phyloP scores from a whole-genome alignment of 2,113 vertebrate genomes.

The Pterophyllum scalare region DNA sequence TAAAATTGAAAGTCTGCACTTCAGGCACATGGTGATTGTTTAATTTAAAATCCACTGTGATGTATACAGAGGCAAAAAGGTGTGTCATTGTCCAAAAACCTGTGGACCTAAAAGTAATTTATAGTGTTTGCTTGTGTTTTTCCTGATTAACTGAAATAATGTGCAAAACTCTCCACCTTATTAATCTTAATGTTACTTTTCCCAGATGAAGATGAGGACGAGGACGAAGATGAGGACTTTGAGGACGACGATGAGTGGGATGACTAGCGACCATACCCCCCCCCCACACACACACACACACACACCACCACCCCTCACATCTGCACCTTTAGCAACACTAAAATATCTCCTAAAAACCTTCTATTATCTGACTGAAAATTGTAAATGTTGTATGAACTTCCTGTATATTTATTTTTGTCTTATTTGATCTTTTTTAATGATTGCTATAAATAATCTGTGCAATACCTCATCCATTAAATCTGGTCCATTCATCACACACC shows the following conservation, averaged over 20 bases:
- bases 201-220: constrained; percentile 96
- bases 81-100: no score
- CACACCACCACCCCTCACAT: constrained; percentile 33
- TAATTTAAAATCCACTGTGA: no score
- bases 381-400: constrained; percentile 94
- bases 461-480: constrained; percentile 99
- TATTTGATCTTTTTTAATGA: constrained; percentile 80
- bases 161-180: not conserved
- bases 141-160: not conserved
- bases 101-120: no score
- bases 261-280: constrained; percentile 82
- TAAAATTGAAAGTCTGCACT: no score
- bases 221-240: constrained; percentile 97
- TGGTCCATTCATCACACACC: constrained; percentile 85
- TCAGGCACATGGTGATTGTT: no score
- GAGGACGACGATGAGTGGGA: constrained; percentile 99
- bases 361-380: constrained; percentile 93
- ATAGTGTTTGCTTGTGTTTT: no score
- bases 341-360: constrained; percentile 84
- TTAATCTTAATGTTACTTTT: not conserved
- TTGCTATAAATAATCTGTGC: constrained; percentile 93
- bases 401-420: constrained; percentile 98
- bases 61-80: no score
- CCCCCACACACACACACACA: rapidly evolving
- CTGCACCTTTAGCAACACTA: constrained; percentile 84